Percentiles rank a stretch among this genome's conserved stretches.
These are phyloP conservation scores for Chauna torquata DNA, from an alignment of 2,113 vertebrate genomes.

Conservation along the genomic window DNA sequence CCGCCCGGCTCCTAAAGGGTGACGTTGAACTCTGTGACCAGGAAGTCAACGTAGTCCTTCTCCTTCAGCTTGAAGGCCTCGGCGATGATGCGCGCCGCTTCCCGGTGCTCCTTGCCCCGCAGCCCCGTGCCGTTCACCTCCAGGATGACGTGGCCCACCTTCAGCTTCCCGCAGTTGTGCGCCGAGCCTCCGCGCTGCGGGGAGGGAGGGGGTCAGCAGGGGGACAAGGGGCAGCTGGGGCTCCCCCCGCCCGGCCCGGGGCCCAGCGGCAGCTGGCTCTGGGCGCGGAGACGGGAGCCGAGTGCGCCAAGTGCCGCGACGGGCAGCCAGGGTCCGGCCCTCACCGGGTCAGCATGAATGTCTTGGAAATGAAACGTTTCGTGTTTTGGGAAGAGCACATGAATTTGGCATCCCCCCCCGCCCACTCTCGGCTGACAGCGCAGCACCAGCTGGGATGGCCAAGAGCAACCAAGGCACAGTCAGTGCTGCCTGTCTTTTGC, in stretches of 20 bases:
- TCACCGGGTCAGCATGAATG: neutral
- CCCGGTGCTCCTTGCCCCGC: slow-evolving; percentile 89
- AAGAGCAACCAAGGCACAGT: neutral
- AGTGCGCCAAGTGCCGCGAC: no score
- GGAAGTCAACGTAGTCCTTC: slow-evolving; percentile 91
- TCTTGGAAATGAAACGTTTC: neutral
- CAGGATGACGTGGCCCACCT: slow-evolving; percentile 96
- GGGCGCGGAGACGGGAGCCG: neutral
- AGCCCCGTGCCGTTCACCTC: slow-evolving; percentile 92
- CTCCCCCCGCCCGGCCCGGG: no score
- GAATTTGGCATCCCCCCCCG: neutral
- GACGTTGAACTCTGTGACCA: slow-evolving; percentile 97
- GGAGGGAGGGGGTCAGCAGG: neutral
- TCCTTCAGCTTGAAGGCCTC: slow-evolving; percentile 98
- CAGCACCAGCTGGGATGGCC: neutral
- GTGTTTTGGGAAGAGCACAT: neutral
- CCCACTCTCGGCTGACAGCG: neutral
- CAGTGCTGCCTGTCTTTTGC: neutral
- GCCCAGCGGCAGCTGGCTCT: neutral
- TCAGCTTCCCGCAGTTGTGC: slow-evolving; percentile 93
- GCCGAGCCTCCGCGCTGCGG: slow-evolving; percentile 91
- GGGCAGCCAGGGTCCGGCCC: no score
- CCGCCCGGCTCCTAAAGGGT: slow-evolving; percentile 79
- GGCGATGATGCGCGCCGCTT: slow-evolving; percentile 91
- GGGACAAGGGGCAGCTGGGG: neutral